Evolutionary conservation across 2,797 vertebrate genomes (phyloP), one percentile per base, ranked within the genome.

Genomic region (Naso thynnoides): DNA sequence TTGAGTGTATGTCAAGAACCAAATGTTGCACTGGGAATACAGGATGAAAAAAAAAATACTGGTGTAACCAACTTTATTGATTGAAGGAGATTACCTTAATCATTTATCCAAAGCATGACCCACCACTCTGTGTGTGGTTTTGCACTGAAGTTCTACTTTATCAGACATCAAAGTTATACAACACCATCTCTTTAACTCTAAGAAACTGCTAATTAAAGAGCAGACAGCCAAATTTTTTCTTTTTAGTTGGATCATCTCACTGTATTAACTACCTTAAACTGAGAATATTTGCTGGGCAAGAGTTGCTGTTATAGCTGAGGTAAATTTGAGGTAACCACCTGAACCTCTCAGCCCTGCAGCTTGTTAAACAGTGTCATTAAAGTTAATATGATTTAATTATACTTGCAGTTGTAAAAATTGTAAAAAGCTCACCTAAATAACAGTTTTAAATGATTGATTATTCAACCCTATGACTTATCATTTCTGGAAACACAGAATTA

Each of bases 331-430:
- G 8, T 68, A 11, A 58, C 13, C 16, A 55, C 10, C 15, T 49
- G 49, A 50, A 57, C 33, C 18, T 55, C 60, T 61, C 9, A 55
- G 19, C 45, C 18, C 39, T 44, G n/a, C 5, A 45, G 38, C n/a
- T 18, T 36, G 24, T 47, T 19, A 29, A 39, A 36, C 9, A 9
- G 8, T 11, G 33, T 36, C 13, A 36, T 9, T 36, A 36, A 36
- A 36, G 33, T 36, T 11, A 36, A 9, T 1, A 13, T 9, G 33
- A 9, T 36, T 36, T 44, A 5, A 56, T 47, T 29, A 2, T 27
- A 52, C 56, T n/a, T 1, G 2, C 1, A 48, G 49, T 16, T 60
- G 4, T 26, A 29, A 15, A 31, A 4, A 54, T 48, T 41, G 31
- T 23, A 10, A 61, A 54, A 48, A 21, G 3, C 10, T 11, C 11